Evolutionary conservation across 2,888 invertebrate genomes (phyloP).

Genomic region (Ferdinandea cuprea): DNA sequence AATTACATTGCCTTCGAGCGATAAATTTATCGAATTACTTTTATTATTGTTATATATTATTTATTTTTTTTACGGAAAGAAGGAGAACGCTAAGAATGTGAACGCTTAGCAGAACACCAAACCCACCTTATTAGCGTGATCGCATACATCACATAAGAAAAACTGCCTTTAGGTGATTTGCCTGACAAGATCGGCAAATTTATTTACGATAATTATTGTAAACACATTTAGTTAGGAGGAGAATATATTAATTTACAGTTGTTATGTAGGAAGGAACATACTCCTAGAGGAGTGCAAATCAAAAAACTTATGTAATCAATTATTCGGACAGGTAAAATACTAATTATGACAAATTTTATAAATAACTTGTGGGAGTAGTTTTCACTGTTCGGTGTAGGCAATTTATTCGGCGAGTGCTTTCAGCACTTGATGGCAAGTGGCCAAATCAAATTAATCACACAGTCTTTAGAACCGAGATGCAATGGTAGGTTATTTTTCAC

Average conservation of each 20-base stretch:
- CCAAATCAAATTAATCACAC: conserved; percentile 67
- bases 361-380: conserved; percentile 61
- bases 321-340: conserved; percentile 56
- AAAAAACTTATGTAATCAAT: conserved; percentile 57
- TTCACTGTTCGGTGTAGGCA: conserved; percentile 13
- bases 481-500: conserved; percentile 25
- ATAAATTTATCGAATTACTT: conserved; percentile 31
- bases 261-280: too few relatives aligned
- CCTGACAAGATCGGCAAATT: conserved; percentile 58
- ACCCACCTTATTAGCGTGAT: conserved; percentile 67
- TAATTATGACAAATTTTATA: conserved; percentile 58
- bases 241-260: conserved; percentile 4
- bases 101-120: too few relatives aligned
- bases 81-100: conserved; percentile 28
- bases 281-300: too few relatives aligned
- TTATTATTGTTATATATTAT: too few relatives aligned
- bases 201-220: conserved; percentile 37
- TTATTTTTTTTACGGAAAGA: conserved; percentile 30
- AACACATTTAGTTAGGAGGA: conserved; percentile 26
- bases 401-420: conserved; percentile 59
- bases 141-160: conserved; percentile 58
- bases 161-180: conserved; percentile 49
- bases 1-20: conserved; percentile 60
- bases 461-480: conserved; percentile 48
- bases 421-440: conserved; percentile 52